Evolutionary conservation across 2,888 invertebrate species (phyloP).

Genomic region (Ctenicera cuprea): DNA sequence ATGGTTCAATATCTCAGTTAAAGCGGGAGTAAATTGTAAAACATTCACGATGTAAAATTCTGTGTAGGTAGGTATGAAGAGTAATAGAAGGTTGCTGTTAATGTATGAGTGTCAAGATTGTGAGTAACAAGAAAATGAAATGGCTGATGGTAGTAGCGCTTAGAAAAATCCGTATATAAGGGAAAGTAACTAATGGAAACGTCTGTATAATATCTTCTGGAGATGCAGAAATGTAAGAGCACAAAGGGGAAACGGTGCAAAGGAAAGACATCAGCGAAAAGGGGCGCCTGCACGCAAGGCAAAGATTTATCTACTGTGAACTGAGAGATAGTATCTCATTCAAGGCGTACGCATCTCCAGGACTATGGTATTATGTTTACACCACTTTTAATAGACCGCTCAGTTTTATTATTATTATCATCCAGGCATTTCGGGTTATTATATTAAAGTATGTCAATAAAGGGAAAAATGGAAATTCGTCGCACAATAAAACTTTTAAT

Average conservation of each 20-base stretch:
- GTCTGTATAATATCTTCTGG: conserved; percentile 48
- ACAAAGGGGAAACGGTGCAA: conserved; percentile 49
- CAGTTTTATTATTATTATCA: conserved; percentile 50
- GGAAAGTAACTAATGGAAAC: conserved; percentile 49
- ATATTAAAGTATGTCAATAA: conserved; percentile 49
- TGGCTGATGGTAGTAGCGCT: conserved; percentile 32
- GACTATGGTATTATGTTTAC: conserved; percentile 49
- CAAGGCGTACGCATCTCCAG: conserved; percentile 48
- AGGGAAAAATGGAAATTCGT: conserved; percentile 45
- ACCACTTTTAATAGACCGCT: conserved; percentile 50
- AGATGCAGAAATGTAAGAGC: conserved; percentile 47
- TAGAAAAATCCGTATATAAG: conserved; percentile 40
- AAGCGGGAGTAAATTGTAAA: background rate
- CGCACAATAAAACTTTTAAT: conserved; percentile 42
- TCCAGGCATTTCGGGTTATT: conserved; percentile 42
- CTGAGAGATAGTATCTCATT: conserved; percentile 58
- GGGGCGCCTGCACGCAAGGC: conserved; percentile 57
- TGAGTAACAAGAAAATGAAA: conserved; percentile 40
- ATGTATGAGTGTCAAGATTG: conserved; percentile 18
- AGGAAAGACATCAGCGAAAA: conserved; percentile 56
- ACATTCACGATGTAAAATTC: background rate
- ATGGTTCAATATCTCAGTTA: background rate
- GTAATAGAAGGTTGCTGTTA: conserved; percentile 2
- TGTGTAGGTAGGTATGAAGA: background rate
- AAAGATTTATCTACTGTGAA: conserved; percentile 61